Evolutionary conservation across 2,113 vertebrate species (phyloP).

Genomic region (Chamaetylas fuelleborni): DNA sequence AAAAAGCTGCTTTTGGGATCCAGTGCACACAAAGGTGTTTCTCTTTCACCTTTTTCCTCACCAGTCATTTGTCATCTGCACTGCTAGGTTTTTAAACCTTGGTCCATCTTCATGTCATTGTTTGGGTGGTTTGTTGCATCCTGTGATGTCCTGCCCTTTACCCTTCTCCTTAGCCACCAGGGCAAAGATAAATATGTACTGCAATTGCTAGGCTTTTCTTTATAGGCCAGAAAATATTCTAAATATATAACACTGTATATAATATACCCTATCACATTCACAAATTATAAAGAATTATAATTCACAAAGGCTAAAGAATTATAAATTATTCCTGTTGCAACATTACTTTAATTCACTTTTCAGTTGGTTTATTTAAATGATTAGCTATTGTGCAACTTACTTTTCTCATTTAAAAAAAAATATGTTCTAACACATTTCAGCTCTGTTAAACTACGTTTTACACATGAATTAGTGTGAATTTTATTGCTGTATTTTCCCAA

Average conservation of each 20-base stretch:
- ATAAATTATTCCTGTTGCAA: not conserved
- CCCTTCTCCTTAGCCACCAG: not conserved
- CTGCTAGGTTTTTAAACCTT: not conserved
- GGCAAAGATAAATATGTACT: not conserved
- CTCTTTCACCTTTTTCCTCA: not conserved
- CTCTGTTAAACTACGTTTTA: constrained; percentile 41
- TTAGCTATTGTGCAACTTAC: constrained; percentile 13
- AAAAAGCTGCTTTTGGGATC: not conserved
- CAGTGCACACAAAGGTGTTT: not conserved
- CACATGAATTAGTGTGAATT: constrained; percentile 61
- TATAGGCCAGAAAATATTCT: not conserved
- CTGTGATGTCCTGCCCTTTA: not conserved
- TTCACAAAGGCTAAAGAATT: constrained; percentile 20
- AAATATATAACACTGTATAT: constrained; percentile 18
- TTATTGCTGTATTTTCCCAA: constrained; percentile 63
- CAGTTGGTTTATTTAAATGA: constrained; percentile 36
- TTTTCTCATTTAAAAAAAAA: not conserved
- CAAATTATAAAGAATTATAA: constrained; percentile 10
- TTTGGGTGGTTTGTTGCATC: not conserved
- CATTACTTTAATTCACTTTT: not conserved
- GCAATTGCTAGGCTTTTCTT: too few relatives aligned
- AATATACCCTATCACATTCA: not conserved
- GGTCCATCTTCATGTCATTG: not conserved
- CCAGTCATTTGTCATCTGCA: not conserved
- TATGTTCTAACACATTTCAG: not conserved